A percentile compares a stretch with the other conserved stretches of the same genome.
Conservation (phyloP, 2,797 vertebrate genomes). For the Eremophila alpestris region DNA sequence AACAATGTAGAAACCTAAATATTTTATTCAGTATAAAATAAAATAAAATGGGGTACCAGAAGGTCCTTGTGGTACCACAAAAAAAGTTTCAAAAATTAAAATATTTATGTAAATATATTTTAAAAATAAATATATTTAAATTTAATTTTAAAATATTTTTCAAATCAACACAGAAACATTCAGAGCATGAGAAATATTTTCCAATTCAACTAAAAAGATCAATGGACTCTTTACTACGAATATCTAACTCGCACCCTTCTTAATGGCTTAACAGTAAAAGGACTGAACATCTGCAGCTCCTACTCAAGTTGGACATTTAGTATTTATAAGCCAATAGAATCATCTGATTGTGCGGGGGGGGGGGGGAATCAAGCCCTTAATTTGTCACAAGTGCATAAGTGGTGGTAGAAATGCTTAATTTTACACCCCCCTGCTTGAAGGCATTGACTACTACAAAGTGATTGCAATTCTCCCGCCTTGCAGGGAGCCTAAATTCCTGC, state of each 20-base stretch:
- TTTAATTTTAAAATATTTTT: not conserved
- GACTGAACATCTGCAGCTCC: not conserved
- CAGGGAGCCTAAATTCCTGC: slow-evolving; percentile 11
- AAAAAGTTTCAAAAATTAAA: not conserved
- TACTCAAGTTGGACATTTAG: not conserved
- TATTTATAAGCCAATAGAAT: not conserved
- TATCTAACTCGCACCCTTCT: not conserved
- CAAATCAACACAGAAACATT: not conserved
- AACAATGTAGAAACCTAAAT: not conserved
- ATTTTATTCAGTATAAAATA: not conserved
- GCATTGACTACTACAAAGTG: not conserved
- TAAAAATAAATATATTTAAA: not conserved
- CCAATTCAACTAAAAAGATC: not conserved
- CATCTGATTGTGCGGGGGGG: not conserved
- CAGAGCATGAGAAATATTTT: not conserved
- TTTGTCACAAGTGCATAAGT: not conserved
- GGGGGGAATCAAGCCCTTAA: not conserved
- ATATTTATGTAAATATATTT: not conserved
- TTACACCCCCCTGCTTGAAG: not conserved
- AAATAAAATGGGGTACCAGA: not conserved
- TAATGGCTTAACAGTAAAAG: not conserved
- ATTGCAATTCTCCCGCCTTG: not conserved
- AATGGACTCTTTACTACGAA: not conserved
- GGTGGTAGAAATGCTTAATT: not conserved
- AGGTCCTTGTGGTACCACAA: not conserved